Evolutionary conservation across 2,797 vertebrate genomes (phyloP), one percentile per base, ranked within the genome.

Genomic region (Pangasius mekongensis): DNA sequence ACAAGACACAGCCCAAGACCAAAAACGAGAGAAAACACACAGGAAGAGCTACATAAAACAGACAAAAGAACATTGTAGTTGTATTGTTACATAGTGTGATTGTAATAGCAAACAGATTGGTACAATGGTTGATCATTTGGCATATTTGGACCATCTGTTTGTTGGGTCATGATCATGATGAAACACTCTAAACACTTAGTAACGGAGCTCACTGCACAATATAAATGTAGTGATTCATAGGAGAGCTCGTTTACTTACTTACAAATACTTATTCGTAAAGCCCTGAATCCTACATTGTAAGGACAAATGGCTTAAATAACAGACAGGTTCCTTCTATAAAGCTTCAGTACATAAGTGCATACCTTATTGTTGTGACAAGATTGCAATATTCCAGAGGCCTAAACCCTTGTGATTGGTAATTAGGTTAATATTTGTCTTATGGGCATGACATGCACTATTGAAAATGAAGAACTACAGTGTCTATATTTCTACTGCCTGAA

Each of bases 1-100:
- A 83, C 16, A 73, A 89, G 84, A 67, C 77, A 47, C 30, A 60
- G n/a, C 74, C 64, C 27, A 49, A 56, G 24, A 33, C 30, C 36
- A 85, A 27, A 30, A 14, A 71, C 2, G 10, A 78, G 60, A 39
- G 27, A 58, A 84, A 67, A 88, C 24, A 9, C 49, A 49, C 80
- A 30, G 60, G 39, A 66, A 20, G 82, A 5, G 27, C 60, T 47
- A 49, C 60, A 49, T 4, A 22, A 62, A 64, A 3, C 7, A 62
- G 36, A 47, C 69, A 76, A 86, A 60, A 86, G 30, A 47, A 74
- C 24, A 16, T 22, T 54, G 64, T 22, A 11, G 30, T 58, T 76
- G 36, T 60, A 33, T 62, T 30, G 22, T 13, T 85, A 27, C 11
- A 60, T 39, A 18, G 6, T 85, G 56, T n/a, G 24, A 83, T 83